These are phyloP conservation scores for Timema cristinae DNA, from an alignment of 2,888 invertebrate species.

Conservation along the genomic window DNA sequence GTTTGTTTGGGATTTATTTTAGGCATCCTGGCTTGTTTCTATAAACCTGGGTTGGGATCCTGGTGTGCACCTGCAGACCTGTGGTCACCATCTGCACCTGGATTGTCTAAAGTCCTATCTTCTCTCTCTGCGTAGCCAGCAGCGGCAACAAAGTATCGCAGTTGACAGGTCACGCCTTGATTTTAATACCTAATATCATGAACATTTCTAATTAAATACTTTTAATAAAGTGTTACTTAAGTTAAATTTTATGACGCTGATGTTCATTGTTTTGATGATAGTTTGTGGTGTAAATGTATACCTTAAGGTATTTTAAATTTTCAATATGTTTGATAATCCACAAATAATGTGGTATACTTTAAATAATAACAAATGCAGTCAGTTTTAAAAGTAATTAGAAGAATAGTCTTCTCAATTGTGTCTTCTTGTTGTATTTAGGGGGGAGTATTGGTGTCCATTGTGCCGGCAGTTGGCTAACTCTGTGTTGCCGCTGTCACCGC, in stretches of 20 bases:
- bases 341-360: too few species aligned
- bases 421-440: conserved; percentile 47
- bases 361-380: too few species aligned
- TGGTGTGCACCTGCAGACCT: conserved; percentile 90
- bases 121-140: conserved; percentile 73
- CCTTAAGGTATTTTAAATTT: neutral
- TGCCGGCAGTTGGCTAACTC: conserved; percentile 90
- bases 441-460: conserved; percentile 92
- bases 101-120: conserved; percentile 91
- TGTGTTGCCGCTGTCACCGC: conserved; percentile 77
- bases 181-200: too few species aligned
- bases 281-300: too few species aligned
- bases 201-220: too few species aligned
- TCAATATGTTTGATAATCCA: too few species aligned
- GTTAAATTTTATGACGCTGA: too few species aligned
- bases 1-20: conserved; percentile 29
- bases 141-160: conserved; percentile 68
- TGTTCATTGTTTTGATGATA: too few species aligned
- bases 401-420: neutral
- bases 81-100: conserved; percentile 95
- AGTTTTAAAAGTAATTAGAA: neutral
- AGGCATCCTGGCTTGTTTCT: conserved; percentile 74
- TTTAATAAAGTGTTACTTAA: too few species aligned
- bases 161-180: conserved; percentile 52
- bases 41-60: conserved; percentile 84